These are phyloP conservation scores for Phenganax marumi DNA, from an alignment of 92 coral and sea anemone species.

Conservation along the genomic window DNA sequence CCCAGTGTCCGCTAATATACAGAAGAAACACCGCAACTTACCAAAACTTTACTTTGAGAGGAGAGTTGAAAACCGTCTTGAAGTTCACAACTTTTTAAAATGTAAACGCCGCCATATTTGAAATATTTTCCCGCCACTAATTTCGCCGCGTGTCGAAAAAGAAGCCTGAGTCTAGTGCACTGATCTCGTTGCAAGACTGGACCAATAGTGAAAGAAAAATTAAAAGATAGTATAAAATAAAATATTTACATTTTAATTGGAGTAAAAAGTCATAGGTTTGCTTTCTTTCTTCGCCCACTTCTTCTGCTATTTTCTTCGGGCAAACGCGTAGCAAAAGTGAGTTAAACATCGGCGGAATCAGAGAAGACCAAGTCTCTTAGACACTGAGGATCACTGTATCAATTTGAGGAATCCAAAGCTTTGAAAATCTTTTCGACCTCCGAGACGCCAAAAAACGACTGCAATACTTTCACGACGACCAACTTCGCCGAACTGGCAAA, in stretches of 20 bases:
- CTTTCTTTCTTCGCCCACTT: no score
- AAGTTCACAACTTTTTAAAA: not conserved
- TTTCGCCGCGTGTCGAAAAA: not conserved
- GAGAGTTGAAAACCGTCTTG: not conserved
- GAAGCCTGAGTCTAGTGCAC: not conserved
- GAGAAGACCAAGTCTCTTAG: not conserved
- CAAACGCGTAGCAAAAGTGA: no score
- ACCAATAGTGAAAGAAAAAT: no score
- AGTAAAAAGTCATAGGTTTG: no score
- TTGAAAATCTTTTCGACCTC: constrained; percentile 80
- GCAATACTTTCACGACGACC: constrained; percentile 96
- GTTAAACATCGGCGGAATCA: not conserved
- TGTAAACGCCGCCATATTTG: not conserved
- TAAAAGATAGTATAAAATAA: no score
- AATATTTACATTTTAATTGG: no score
- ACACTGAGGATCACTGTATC: not conserved
- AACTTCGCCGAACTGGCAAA: constrained; percentile 97
- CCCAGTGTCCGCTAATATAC: not conserved
- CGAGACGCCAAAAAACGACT: constrained; percentile 87
- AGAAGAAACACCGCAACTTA: not conserved
- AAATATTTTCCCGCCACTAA: constrained; percentile 2
- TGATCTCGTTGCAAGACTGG: not conserved
- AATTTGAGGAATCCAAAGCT: constrained; percentile 34
- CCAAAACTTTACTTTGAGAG: not conserved
- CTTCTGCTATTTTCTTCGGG: no score